Base-by-base conservation (phyloP, 2,797 vertebrate species). In the Brotula barbata region DNA sequence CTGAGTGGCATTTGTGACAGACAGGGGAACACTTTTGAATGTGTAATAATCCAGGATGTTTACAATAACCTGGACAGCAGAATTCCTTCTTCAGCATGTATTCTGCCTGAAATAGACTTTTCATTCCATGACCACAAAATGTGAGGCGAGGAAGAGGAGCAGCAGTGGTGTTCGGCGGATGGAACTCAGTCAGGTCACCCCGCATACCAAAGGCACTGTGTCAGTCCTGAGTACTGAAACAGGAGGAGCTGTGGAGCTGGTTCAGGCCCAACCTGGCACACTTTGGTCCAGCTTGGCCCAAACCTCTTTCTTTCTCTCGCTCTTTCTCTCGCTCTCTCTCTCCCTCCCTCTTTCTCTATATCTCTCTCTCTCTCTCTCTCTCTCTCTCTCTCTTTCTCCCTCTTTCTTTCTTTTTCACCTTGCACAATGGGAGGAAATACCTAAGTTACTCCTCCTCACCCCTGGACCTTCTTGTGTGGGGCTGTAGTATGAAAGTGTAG, bases 391-490 rank as follows among this genome's bases (percentile, higher is more conserved):
- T 16, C 45, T 25, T 3, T 44, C 43, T 21, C 10, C 51, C 19
- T 37, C 33, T 39, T 16, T 16, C 45, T 25, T 3, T 44, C 43
- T 21, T 7, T 46, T 40, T 64, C 68, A 57, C 72, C 49, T 17
- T 48, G 60, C 73, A 91, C 90, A 91, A 91, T 90, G 55, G 82
- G 77, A 91, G 89, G 90, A 92, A 92, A 88, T 87, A 75, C 80
- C 80, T 75, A 77, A 70, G 71, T 71, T 84, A 81, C 81, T 84
- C 71, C 57, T 77, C 64, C 66, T 75, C 66, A 68, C 31, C 2
- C 31, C 64, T 75, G 67, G 65, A 71, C 57, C 63, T 75, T 67
- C 81, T 74, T 71, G 54, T 74, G 78, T 68, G 61, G 76, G 53
- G 71, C 71, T 70, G 65, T 51, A 55, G 52, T 22, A 55, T 67